Conservation (phyloP, 2,888 invertebrate species). For the Diogma glabrata region DNA sequence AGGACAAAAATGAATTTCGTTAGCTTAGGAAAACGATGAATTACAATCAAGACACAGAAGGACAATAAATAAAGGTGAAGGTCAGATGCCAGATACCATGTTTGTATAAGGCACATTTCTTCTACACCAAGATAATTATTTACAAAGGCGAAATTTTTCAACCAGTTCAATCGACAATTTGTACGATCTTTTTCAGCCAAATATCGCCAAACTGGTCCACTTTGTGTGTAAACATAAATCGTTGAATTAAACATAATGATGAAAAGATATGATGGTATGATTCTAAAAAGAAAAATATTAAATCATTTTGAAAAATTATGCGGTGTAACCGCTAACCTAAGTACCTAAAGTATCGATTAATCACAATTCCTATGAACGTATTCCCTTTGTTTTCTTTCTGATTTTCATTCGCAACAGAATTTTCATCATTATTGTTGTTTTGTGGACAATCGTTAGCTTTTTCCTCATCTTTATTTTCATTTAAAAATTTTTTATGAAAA, state of each 20-base stretch:
- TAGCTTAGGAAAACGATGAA: too few relatives aligned
- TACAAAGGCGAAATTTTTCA: conserved; percentile 38
- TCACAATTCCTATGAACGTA: too few relatives aligned
- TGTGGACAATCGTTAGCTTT: too few relatives aligned
- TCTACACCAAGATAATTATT: conserved; percentile 37
- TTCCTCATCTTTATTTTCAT: too few relatives aligned
- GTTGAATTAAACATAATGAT: conserved; percentile 34
- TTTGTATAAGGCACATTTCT: conserved; percentile 22
- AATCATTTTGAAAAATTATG: not conserved
- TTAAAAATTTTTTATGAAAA: too few relatives aligned
- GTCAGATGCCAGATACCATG: conserved; percentile 41
- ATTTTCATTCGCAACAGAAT: too few relatives aligned
- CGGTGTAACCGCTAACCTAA: not conserved
- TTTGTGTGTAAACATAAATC: too few relatives aligned
- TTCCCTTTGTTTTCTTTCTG: too few relatives aligned
- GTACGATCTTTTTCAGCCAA: conserved; percentile 31
- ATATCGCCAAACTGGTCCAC: conserved; percentile 38
- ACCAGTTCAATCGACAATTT: conserved; percentile 38
- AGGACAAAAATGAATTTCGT: too few relatives aligned
- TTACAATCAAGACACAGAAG: too few relatives aligned
- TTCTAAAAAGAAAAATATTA: conserved; percentile 24
- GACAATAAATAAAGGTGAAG: conserved; percentile 39
- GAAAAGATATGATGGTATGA: conserved; percentile 37
- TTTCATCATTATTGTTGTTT: too few relatives aligned
- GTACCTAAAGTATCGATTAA: not conserved